Base-by-base conservation (phyloP, 2,888 invertebrate species). In the Thera obeliscata region DNA sequence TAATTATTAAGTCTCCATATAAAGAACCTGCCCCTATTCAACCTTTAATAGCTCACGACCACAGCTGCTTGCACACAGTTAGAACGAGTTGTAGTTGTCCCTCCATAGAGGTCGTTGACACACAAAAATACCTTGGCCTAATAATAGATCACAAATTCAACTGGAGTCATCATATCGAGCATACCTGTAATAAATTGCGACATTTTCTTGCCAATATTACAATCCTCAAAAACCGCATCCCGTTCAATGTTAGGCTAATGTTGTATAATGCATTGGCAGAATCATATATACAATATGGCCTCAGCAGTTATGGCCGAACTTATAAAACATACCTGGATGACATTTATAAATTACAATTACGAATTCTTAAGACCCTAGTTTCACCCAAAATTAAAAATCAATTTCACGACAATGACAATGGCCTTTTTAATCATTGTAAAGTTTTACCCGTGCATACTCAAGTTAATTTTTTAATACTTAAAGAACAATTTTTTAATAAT, bases 1-100 rank as follows among this genome's bases (percentile, higher is more conserved):
- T 57, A 22, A 2, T 46, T 2, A 57, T 57, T 7, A 57, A 57
- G 43, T 57, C 57, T 46, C 57, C 46, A 6, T 46, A 46, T 22
- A 41, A 38, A n/a, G 12, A 52, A 33, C 22, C 3, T 52, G 22
- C 8, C 22, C 8, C 9, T 11, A 46, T 46, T 5, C 9, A 46
- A 46, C 2, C 5, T 11, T 11, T 46, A 9, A 46, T 46, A 46
- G 46, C 46, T 8, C 46, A 46, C 11, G 11, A 46, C 11, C 46
- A 46, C 8, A 46, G 46, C 22, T 52, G 52, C 52, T 8, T 52
- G 5, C 52, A 52, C 7, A 22, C 12, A 22, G 2, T 1, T 52
- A 52, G 33, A 33, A 33, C 4, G 12, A 33, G 3, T 4, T 52
- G 52, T 52, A 52, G 7, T 7, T 52, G 52, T 8, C 52, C 33